phyloP scores from a whole-genome alignment of 2,888 invertebrate species.

The Rhagium mordax region DNA sequence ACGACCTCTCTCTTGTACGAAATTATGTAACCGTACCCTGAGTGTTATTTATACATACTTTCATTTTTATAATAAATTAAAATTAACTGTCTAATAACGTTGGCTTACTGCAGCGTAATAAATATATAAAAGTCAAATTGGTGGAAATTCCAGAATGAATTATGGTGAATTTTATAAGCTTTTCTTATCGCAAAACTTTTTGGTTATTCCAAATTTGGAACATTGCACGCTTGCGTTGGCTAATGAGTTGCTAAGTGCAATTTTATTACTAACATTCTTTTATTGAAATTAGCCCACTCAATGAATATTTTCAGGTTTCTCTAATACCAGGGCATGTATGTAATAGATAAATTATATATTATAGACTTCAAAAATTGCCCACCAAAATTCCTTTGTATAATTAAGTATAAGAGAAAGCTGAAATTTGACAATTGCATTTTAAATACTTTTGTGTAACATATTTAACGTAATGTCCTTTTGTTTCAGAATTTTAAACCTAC shows the following conservation, averaged over 20 bases:
- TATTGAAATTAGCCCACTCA: slow-evolving; percentile 2
- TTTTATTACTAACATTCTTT: neutral
- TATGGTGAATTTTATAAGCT: neutral
- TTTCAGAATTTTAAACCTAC: slow-evolving; percentile 68
- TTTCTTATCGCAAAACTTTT: neutral
- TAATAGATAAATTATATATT: neutral
- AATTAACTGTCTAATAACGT: neutral
- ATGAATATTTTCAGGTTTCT: neutral
- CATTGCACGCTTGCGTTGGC: neutral
- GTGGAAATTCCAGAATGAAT: neutral
- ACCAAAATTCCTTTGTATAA: neutral
- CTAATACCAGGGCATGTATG: neutral
- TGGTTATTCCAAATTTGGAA: neutral
- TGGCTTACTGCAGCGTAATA: neutral
- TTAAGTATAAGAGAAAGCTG: slow-evolving; percentile 29
- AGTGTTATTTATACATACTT: slow-evolving; percentile 5
- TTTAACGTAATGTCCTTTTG: slow-evolving; percentile 52
- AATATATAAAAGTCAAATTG: neutral
- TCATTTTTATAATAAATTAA: neutral
- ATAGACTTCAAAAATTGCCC: neutral
- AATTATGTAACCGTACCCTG: neutral
- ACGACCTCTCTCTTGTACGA: neutral
- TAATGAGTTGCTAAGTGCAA: slow-evolving; percentile 13
- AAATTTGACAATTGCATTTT: neutral
- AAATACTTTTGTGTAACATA: neutral